Evolutionary conservation across 2,888 invertebrate genomes (phyloP).

Genomic region (Myathropa florea): DNA sequence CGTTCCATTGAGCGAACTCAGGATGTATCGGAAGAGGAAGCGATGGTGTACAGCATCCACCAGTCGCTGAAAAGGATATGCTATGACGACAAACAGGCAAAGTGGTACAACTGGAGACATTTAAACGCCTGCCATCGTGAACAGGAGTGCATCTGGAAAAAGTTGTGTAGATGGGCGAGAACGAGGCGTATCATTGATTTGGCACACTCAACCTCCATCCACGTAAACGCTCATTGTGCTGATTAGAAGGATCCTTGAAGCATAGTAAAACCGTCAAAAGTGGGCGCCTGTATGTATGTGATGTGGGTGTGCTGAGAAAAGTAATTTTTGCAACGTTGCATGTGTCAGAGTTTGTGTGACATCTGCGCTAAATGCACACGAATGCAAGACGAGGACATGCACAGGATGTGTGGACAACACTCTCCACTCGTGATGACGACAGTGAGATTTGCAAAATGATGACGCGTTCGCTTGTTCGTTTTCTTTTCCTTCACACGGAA

Average conservation of each 20-base stretch:
- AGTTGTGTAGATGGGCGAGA: conserved; percentile 12
- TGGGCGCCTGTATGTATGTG: background rate
- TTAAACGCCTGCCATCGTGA: conserved; percentile 52
- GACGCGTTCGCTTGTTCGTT: conserved; percentile 7
- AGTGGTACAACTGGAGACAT: conserved; percentile 46
- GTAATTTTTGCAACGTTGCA: conserved; percentile 57
- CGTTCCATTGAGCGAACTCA: background rate
- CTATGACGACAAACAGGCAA: conserved; percentile 36
- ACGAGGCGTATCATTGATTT: conserved; percentile 47
- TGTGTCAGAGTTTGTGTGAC: conserved; percentile 44
- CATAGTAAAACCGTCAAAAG: conserved; percentile 50
- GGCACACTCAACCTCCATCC: conserved; percentile 18
- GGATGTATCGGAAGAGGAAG: conserved; percentile 63
- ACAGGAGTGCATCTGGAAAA: conserved; percentile 35
- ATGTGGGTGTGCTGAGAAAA: conserved; percentile 20
- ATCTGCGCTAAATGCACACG: conserved; percentile 34
- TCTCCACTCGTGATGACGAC: conserved; percentile 57
- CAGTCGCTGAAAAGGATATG: conserved; percentile 35
- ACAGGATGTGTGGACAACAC: conserved; percentile 56
- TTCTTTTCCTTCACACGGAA: conserved; percentile 39
- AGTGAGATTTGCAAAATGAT: conserved; percentile 45
- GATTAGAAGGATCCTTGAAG: conserved; percentile 59
- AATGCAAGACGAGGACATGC: conserved; percentile 15
- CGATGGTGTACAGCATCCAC: too few species aligned
- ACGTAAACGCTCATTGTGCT: conserved; percentile 35